Conservation (phyloP, 2,797 vertebrate genomes). For the Falco rusticolus region DNA sequence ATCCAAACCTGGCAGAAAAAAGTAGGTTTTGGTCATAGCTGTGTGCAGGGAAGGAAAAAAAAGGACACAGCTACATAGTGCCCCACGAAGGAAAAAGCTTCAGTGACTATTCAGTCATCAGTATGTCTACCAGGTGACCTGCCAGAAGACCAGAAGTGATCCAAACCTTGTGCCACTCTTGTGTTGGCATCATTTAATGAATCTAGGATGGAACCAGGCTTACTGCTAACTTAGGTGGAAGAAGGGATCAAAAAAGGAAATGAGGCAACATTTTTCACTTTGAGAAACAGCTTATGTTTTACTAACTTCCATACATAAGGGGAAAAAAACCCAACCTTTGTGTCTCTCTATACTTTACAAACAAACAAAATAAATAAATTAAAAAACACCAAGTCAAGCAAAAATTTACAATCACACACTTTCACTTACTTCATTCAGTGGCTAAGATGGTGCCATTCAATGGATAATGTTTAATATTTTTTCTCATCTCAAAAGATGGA, state of each 20-base stretch:
- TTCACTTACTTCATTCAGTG: not conserved
- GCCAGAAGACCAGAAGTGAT: rapidly evolving
- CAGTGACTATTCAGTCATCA: not conserved
- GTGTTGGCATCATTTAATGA: not conserved
- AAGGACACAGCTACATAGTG: not conserved
- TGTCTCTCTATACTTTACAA: not conserved
- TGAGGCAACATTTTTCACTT: not conserved
- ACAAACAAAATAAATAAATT: not conserved
- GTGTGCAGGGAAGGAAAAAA: not conserved
- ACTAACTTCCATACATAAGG: not conserved
- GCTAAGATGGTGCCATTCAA: not conserved
- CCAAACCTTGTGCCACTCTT: not conserved
- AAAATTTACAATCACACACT: not conserved
- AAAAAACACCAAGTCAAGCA: not conserved
- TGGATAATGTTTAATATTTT: not conserved
- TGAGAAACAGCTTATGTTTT: not conserved
- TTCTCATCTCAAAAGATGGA: not conserved
- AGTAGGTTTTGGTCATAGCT: not conserved
- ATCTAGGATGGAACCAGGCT: not conserved
- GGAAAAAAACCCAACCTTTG: not conserved
- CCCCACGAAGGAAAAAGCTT: not conserved
- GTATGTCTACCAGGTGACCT: not conserved
- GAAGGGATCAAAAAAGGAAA: not conserved
- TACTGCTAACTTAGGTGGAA: not conserved
- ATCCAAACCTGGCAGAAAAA: not conserved